phyloP scores from a whole-genome alignment of 2,797 vertebrate genomes.

The Parauchenoglanis punctatus region DNA sequence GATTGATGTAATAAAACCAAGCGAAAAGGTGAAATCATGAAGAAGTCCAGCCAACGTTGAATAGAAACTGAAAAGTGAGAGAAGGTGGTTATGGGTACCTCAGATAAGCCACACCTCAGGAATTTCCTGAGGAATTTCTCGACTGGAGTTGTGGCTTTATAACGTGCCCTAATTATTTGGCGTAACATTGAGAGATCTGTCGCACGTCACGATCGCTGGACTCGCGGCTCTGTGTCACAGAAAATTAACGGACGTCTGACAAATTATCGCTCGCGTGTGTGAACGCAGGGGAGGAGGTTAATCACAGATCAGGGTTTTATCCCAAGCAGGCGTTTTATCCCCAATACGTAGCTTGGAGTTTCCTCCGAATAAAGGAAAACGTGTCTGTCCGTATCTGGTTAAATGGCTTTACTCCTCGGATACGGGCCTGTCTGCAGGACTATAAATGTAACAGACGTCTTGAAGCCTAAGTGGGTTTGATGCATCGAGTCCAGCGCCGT shows the following conservation, averaged over 20 bases:
- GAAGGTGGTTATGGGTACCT: not conserved
- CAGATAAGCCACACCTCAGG: not conserved
- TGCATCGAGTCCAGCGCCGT: constrained; percentile 1
- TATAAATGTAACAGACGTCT: not conserved
- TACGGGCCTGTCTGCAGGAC: not conserved
- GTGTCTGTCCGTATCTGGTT: constrained; percentile 5
- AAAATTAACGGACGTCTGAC: constrained; percentile 5
- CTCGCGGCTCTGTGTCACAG: not conserved
- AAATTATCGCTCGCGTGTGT: not conserved
- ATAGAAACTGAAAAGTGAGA: not conserved
- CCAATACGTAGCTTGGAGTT: constrained; percentile 7
- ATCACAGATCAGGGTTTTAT: constrained; percentile 18
- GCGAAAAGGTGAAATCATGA: not conserved
- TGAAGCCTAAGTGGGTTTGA: constrained; percentile 5
- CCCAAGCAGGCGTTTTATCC: constrained; percentile 1
- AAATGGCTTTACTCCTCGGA: constrained; percentile 4
- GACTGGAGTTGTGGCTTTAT: not conserved
- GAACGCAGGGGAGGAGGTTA: constrained; percentile 7
- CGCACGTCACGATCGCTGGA: not conserved
- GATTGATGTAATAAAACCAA: not conserved
- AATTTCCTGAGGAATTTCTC: not conserved
- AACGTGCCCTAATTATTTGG: not conserved
- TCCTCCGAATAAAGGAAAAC: not conserved
- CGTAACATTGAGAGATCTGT: not conserved
- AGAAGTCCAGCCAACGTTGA: not conserved